Evolutionary conservation across 2,888 invertebrate genomes (phyloP).

Genomic region (Tridacna gigas): DNA sequence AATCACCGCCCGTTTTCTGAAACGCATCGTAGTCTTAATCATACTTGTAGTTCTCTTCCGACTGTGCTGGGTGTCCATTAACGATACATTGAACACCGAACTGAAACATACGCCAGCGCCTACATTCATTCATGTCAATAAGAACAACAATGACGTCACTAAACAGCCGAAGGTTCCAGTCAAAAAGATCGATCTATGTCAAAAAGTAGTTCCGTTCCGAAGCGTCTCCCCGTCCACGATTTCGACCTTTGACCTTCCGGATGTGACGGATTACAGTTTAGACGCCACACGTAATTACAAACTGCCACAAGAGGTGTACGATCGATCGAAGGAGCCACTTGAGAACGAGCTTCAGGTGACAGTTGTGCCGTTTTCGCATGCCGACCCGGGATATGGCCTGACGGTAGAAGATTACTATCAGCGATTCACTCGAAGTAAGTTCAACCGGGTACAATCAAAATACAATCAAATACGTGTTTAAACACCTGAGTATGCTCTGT

Average conservation of each 20-base stretch:
- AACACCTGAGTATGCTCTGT: too few relatives aligned
- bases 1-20: slow-evolving; percentile 11
- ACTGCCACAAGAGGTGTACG: slow-evolving; percentile 28
- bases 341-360: slow-evolving; percentile 40
- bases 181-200: slow-evolving; percentile 16
- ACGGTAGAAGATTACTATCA: slow-evolving; percentile 56
- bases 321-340: neutral
- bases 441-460: neutral
- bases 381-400: slow-evolving; percentile 58
- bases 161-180: neutral
- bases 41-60: neutral
- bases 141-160: neutral
- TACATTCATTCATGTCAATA: neutral
- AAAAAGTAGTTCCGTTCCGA: slow-evolving; percentile 16
- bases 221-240: slow-evolving; percentile 25
- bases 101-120: neutral
- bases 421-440: slow-evolving; percentile 42
- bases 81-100: neutral
- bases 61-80: slow-evolving; percentile 16
- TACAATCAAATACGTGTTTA: too few relatives aligned
- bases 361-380: slow-evolving; percentile 59
- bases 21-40: neutral
- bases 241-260: slow-evolving; percentile 52
- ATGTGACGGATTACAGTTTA: slow-evolving; percentile 46
- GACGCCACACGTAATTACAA: slow-evolving; percentile 31